Percentiles rank a stretch among this genome's conserved stretches.
Evolutionary conservation across 2,113 vertebrate species (phyloP).

Genomic region (Phyllostomus hastatus): DNA sequence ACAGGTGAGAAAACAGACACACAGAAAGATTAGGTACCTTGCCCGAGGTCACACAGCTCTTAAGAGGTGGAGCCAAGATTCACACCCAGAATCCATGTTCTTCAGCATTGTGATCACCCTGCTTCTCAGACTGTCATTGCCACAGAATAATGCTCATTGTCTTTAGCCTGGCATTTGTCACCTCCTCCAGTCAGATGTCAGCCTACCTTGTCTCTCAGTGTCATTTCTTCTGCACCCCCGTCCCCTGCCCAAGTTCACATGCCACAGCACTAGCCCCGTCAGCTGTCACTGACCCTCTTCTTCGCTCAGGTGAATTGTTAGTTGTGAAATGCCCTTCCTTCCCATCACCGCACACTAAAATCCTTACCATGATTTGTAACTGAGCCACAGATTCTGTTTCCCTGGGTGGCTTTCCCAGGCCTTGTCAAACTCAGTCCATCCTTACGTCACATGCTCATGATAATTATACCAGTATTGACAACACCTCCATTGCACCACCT

Average conservation of each 20-base stretch:
- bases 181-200: not conserved
- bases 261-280: not conserved
- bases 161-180: not conserved
- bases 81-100: not conserved
- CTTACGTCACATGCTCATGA: not conserved
- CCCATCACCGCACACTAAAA: not conserved
- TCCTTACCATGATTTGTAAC: not conserved
- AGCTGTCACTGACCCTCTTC: not conserved
- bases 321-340: not conserved
- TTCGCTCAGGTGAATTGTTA: not conserved
- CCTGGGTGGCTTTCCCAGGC: not conserved
- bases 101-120: not conserved
- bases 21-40: not conserved
- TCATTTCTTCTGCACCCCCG: not conserved
- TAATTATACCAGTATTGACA: not conserved
- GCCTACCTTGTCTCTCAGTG: fast-evolving
- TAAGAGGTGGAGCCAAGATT: not conserved
- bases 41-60: not conserved
- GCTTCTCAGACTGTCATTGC: not conserved
- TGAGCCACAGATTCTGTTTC: not conserved
- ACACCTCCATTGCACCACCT: not conserved
- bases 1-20: not conserved
- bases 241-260: not conserved
- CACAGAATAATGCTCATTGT: fast-evolving
- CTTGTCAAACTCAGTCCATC: not conserved